Evolutionary conservation across 1,140 invertebrate species (phyloP), one percentile per base, ranked within the genome.

Genomic region (Tenebrio molitor): DNA sequence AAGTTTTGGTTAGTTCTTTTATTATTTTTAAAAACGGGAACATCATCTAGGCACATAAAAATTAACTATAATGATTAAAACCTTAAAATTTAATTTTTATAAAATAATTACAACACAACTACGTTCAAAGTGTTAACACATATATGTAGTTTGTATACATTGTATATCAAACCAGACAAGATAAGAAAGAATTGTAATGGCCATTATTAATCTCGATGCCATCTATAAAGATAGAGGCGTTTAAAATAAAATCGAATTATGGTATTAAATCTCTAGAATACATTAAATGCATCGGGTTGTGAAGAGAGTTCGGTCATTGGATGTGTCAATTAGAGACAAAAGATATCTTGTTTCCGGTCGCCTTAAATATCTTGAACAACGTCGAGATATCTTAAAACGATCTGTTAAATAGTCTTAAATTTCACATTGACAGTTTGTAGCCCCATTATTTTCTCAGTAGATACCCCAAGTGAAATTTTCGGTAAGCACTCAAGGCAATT

Each of bases 281-380:
- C 19, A 25, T 29, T 58, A 58, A 58, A 58, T 14, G 50, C 12
- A 8, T 25, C 21, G 6, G 19, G 21, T 53, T 10, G 17, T 53
- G 6, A 15, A 23, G 29, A 25, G 50, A 58, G 72, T 73, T 74
- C 42, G 65, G 69, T 74, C 73, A 72, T 68, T 74, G 69, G 25
- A 74, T 72, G 64, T 74, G 73, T 74, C 73, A 74, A 74, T 74
- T 74, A 74, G 65, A 72, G 64, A 74, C 73, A 71, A 74, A 74
- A 74, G 69, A 74, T 74, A 74, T 72, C 73, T 71, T 74, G 73
- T 74, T 74, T 74, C 73, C 73, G 73, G 73, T 69, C 65, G 65
- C 44, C 21, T 73, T 73, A 69, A 73, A 73, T 73, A 73, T 73
- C 64, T 23, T 14, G 14, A 25, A 67, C 62, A 44, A 53, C 16